Evolutionary conservation across 2,888 invertebrate genomes (phyloP).

Genomic region (Diaphora mendica): DNA sequence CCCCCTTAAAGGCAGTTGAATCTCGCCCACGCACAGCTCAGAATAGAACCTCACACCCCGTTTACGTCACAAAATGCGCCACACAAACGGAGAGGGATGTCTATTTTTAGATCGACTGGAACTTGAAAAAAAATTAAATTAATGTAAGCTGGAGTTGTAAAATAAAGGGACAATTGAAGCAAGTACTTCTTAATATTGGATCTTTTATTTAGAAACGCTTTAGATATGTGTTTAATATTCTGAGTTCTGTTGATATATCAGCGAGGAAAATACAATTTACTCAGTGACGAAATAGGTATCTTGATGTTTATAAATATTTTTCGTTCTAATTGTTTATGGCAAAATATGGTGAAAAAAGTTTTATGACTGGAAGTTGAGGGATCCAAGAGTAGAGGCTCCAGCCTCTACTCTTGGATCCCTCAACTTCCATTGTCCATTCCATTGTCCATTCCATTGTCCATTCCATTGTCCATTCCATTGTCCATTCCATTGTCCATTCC

Average conservation of each 20-base stretch:
- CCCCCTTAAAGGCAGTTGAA: slow-evolving; percentile 23
- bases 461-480: no score
- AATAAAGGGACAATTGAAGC: neutral
- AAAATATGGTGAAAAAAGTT: no score
- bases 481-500: no score
- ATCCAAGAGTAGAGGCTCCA: no score
- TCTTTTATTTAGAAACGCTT: neutral
- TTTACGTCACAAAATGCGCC: slow-evolving; percentile 52
- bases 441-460: no score
- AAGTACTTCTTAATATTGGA: neutral
- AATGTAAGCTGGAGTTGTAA: slow-evolving; percentile 5
- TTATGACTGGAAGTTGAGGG: no score
- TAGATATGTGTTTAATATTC: neutral
- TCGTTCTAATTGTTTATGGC: no score
- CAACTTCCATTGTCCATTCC: no score
- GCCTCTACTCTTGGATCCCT: no score
- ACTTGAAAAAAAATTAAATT: slow-evolving; percentile 22
- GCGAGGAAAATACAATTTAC: neutral
- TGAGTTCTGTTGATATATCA: neutral
- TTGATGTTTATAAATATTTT: neutral
- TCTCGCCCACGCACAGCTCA: slow-evolving; percentile 55
- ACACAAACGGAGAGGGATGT: slow-evolving; percentile 19
- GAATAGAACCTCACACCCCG: slow-evolving; percentile 66
- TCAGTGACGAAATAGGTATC: neutral
- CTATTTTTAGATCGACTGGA: slow-evolving; percentile 45